Base-by-base conservation (phyloP, 2,888 invertebrate genomes). In the Hemithea aestivaria region DNA sequence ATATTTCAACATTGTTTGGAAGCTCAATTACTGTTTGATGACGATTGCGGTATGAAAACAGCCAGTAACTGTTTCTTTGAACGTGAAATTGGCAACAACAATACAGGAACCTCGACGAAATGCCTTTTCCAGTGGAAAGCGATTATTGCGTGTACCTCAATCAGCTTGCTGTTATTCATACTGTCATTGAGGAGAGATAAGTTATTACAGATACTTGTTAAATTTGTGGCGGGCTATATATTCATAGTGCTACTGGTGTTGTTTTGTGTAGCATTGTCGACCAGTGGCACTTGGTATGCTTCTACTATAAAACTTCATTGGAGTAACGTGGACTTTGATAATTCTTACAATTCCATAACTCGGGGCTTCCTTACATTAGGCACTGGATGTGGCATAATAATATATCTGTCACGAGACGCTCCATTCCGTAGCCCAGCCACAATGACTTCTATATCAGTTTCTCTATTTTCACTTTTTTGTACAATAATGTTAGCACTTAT, bases 1-100 rank as follows among this genome's bases (percentile, higher is more conserved):
- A 53, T 72, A 42, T 84, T 78, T 47, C 83, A 85, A 65, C 76
- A 78, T 43, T 85, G 84, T 36, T 35, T 85, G 27, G 81, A 83
- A 62, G 68, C 79, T 20, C 73, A 76, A 56, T 40, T 47, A 7
- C 44, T 81, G 36, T 80, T 73, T 36, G 53, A 62, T n/a, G 66
- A 66, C n/a, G 78, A 81, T 38, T 82, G 83, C 16, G 79, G 77
- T 2, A 73, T 78, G 61, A 73, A 73, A 55, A 84, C 82, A 2
- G 80, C 83, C 2, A 81, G 80, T 43, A 59, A 60, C 33, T 74
- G 62, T 34, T 82, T 84, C 44, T 87, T 74, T 44, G 73, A 76
- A 35, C 65, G 62, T 20, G 75, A 75, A 64, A 81, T 85, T 35
- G 78, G 79, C 4, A 38, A 49, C 16, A 73, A 70, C 27, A 73